These are phyloP conservation scores for Paradisaea rubra DNA, from an alignment of 2,113 vertebrate species.

Conservation along the genomic window DNA sequence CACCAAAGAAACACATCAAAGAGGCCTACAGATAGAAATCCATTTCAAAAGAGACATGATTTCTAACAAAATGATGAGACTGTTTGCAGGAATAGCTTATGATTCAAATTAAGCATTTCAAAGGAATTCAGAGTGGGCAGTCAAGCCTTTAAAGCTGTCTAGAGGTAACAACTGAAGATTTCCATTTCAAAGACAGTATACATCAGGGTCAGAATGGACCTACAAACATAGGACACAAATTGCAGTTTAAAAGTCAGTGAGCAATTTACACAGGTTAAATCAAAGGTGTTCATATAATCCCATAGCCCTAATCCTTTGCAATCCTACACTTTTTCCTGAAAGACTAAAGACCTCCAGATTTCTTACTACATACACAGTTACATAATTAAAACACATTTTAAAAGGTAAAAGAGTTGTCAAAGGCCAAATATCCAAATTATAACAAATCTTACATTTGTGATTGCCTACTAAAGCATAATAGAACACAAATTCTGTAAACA, in stretches of 20 bases:
- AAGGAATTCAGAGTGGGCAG: constrained; percentile 1
- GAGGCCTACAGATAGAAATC: neutral
- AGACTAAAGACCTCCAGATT: neutral
- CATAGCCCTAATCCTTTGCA: neutral
- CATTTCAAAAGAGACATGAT: neutral
- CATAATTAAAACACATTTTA: neutral
- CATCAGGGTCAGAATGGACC: neutral
- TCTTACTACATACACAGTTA: neutral
- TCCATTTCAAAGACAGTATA: constrained; percentile 17
- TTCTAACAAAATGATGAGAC: neutral
- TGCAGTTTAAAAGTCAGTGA: neutral
- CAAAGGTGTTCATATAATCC: neutral
- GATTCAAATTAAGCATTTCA: constrained; percentile 44
- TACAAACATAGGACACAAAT: neutral
- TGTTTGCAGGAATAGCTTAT: neutral
- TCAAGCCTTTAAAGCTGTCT: neutral
- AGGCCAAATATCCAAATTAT: neutral
- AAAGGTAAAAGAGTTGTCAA: neutral
- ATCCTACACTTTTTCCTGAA: neutral
- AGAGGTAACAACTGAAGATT: constrained; percentile 34
- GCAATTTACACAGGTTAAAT: neutral
- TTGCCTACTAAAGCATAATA: neutral
- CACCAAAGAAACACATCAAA: neutral
- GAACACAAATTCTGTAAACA: neutral
- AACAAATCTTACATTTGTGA: neutral